Evolutionary conservation across 2,888 invertebrate genomes (phyloP), one percentile per base, ranked within the genome.

Genomic region (Blera fallax): DNA sequence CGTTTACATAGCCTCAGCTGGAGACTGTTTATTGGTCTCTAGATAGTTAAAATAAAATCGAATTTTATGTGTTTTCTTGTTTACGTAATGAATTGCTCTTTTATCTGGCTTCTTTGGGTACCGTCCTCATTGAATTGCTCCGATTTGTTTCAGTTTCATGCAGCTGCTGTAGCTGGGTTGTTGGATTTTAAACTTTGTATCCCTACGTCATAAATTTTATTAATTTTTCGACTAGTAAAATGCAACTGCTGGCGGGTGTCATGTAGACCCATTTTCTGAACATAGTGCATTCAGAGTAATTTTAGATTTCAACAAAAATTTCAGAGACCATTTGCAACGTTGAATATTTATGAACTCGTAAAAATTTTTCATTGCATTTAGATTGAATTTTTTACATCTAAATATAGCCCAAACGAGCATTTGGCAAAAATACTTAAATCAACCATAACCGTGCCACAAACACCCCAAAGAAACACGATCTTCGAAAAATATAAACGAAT

Each of bases 301-400:
- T 40, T 14, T 24, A 2, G 14, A n/a, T 52, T 27, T 21, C 2
- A 52, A 27, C 21, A 18, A 29, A 45, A 45, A 10, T 16, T 64
- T 16, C 16, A 21, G 6, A 43, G 11, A 2, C 18, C 18, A 10
- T 24, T 24, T 14, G 0, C 24, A 62, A 16, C 43, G 24, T 48
- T 7, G n/a, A 27, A 50, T 27, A 0, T n/a, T 7, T 50, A 52
- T 52, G 50, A 18, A 56, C 18, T 56, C 56, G 16, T 34, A 34
- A 18, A 11, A 58, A 37, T 10, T 7, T 54, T 54, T 56, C 21
- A 43, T 27, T 56, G 18, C 69, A 56, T 69, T 69, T 32, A 21
- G 43, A 69, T 69, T 54, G 24, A 29, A 54, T 54, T 69, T 52
- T 16, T 7, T 40, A 2, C 4, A 6, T 54, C 69, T 56, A 69